Conservation (phyloP, 2,888 invertebrate genomes). For the Cecidostiba fungosa region DNA sequence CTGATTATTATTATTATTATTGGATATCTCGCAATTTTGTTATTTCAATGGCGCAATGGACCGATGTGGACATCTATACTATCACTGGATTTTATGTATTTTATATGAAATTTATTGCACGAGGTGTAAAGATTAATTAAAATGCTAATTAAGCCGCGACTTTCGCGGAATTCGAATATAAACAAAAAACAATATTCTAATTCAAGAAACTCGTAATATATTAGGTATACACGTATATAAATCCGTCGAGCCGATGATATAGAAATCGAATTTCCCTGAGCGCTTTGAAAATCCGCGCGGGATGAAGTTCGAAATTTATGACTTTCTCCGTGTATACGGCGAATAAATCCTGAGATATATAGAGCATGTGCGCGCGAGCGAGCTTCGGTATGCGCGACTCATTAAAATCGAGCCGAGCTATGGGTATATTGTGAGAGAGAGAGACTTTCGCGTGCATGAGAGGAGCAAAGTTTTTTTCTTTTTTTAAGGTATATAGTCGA, state of each 20-base stretch:
- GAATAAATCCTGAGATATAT: conserved; percentile 40
- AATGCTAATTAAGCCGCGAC: neutral
- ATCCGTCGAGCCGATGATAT: neutral
- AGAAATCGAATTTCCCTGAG: conserved; percentile 32
- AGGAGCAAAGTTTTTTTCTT: neutral
- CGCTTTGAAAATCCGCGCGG: neutral
- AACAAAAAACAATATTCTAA: neutral
- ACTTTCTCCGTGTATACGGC: conserved; percentile 41
- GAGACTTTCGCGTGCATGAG: neutral
- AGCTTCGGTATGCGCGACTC: conserved; percentile 46
- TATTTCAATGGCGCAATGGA: neutral
- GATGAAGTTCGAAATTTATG: conserved; percentile 51
- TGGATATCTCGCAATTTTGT: neutral
- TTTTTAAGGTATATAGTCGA: too few species aligned
- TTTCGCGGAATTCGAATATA: neutral
- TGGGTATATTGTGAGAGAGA: neutral
- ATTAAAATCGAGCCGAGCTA: conserved; percentile 34
- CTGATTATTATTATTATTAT: too few species aligned
- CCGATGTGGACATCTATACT: neutral
- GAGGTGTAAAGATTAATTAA: neutral
- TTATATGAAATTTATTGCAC: neutral
- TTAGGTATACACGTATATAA: neutral
- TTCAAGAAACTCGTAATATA: too few species aligned
- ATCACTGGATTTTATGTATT: neutral
- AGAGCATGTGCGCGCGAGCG: conserved; percentile 20